Evolutionary conservation across 2,797 vertebrate species (phyloP).

Genomic region (Parauchenoglanis punctatus): DNA sequence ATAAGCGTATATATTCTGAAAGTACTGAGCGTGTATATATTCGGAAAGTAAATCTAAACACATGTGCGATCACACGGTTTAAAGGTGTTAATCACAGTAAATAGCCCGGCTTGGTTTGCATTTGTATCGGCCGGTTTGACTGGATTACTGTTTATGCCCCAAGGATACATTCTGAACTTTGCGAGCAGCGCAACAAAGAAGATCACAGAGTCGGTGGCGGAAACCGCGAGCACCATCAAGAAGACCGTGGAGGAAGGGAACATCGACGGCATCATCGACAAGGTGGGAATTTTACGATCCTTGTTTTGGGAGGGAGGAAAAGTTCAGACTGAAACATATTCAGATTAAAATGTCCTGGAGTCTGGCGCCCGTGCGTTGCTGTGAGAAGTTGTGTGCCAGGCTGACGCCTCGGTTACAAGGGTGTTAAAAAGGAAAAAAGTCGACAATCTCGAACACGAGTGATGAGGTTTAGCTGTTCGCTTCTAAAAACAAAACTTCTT

Average conservation of each 20-base stretch:
- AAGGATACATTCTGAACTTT: conserved; percentile 91
- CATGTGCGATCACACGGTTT: background rate
- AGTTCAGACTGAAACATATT: background rate
- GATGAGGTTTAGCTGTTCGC: background rate
- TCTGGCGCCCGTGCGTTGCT: too few species aligned
- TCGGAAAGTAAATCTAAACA: background rate
- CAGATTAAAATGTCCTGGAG: background rate
- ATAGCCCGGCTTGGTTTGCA: background rate
- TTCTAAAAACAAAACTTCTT: background rate
- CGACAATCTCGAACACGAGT: background rate
- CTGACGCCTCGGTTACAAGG: background rate
- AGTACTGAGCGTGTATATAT: background rate
- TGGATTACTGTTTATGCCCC: conserved; percentile 50
- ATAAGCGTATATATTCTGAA: background rate
- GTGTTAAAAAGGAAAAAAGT: background rate
- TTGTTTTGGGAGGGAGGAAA: background rate
- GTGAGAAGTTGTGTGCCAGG: background rate
- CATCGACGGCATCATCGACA: conserved; percentile 92
- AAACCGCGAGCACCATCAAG: conserved; percentile 94
- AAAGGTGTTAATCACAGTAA: background rate
- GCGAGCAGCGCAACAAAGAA: conserved; percentile 92
- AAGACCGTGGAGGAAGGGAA: conserved; percentile 96
- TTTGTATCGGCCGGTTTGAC: background rate
- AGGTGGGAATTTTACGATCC: conserved; percentile 28
- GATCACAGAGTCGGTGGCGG: conserved; percentile 89